Conservation (phyloP, 1,140 invertebrate species). For the Mactra quadrangularis region DNA sequence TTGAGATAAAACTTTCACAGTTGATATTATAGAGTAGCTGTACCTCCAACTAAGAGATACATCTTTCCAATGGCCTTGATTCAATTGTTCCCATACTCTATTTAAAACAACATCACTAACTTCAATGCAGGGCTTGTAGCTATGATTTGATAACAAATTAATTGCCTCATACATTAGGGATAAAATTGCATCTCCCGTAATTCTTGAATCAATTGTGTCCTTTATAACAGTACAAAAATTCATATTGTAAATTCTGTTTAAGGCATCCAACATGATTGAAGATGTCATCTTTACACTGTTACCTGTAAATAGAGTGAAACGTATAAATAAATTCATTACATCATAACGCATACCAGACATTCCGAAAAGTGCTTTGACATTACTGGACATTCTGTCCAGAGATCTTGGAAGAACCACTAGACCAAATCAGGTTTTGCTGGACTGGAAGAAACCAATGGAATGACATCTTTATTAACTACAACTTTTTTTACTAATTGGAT, state of each 20-base stretch:
- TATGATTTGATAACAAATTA: not conserved
- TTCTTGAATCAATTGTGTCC: not conserved
- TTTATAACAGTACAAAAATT: not conserved
- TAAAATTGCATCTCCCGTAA: not conserved
- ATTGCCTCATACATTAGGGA: not conserved
- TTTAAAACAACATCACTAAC: conserved; percentile 86
- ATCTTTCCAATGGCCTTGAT: conserved; percentile 93
- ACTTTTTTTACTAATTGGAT: no score
- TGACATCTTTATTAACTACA: no score
- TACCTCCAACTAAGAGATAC: conserved; percentile 86
- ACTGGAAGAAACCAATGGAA: no score
- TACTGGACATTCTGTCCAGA: no score
- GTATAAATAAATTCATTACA: no score
- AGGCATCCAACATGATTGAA: not conserved
- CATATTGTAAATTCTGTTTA: not conserved
- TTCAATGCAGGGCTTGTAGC: conserved; percentile 53
- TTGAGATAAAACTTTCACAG: conserved; percentile 83
- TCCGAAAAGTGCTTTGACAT: no score
- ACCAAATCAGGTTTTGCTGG: no score
- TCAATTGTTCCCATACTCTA: conserved; percentile 91
- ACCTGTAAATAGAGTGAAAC: no score
- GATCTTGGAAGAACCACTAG: no score
- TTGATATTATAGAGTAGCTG: conserved; percentile 84
- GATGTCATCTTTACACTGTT: no score
- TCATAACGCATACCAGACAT: no score